Base-by-base conservation (phyloP, 2,797 vertebrate species). In the Brachymystax lenok region DNA sequence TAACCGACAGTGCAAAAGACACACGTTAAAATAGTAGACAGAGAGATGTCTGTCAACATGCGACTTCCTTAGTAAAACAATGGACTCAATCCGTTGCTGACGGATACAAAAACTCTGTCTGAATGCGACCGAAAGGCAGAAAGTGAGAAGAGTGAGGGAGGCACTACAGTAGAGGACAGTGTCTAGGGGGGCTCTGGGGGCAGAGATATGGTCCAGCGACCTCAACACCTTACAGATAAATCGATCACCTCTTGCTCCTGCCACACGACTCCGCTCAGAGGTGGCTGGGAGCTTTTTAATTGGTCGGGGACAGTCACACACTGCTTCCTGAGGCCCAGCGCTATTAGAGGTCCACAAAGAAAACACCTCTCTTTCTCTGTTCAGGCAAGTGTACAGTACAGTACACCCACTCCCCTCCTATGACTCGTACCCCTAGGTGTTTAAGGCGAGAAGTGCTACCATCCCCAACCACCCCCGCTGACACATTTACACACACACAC, bases 261-360 rank as follows among this genome's bases (percentile, higher is more conserved):
- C 73, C 77, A 83, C 56, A 35, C 56, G 35, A 30, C 74, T 16
- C 73, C 59, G 56, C 52, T 50, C 73, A 67, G 73, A 69, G 73
- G 54, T 73, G 21, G 68, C 76, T 75, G 73, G 77, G 35, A 79
- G 81, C 76, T 52, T 79, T 84, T 81, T 83, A 82, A 82, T 86
- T 83, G 78, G 82, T 74, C 40, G 68, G 76, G 46, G 35, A 72
- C 35, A 74, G 63, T 68, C 78, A 35, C 24, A 17, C 33, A 74
- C 51, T 66, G 70, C 54, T 68, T 54, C 56, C 54, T 30, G 64
- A 75, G 33, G 35, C 35, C 27, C 63, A 35, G 63, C 68, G 54
- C 66, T 75, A 71, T n/a, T 33, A 61, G 66, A 77, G 30, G 30
- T 17, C 46, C 24, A 74, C 70, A 80, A 73, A 76, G 67, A 56